phyloP scores from a whole-genome alignment of 2,797 vertebrate species.

The Cyprinella venusta region DNA sequence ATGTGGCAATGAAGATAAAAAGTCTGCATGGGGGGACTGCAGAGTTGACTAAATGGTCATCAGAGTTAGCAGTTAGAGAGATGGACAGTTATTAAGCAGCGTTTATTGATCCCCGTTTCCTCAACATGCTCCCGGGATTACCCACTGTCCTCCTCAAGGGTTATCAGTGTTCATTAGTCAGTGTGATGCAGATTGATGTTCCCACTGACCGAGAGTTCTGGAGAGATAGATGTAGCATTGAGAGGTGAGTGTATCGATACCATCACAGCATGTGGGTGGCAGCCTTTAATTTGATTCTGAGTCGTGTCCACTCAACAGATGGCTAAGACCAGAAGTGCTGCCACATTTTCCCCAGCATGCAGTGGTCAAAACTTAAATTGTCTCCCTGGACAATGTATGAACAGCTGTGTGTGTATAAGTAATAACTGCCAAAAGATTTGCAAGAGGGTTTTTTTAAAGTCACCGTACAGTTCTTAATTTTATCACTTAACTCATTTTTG shows the following conservation, averaged over 20 bases:
- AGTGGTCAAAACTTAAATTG: not conserved
- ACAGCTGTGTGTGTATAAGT: not conserved
- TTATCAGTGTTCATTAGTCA: slow-evolving; percentile 66
- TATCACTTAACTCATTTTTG: not conserved
- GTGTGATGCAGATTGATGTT: slow-evolving; percentile 57
- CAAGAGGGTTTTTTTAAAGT: not conserved
- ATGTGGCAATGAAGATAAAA: not conserved
- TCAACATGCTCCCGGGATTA: slow-evolving; percentile 57
- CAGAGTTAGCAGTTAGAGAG: slow-evolving; percentile 47
- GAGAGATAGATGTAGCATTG: slow-evolving; percentile 54
- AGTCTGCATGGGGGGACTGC: not conserved
- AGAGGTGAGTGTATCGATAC: slow-evolving; percentile 56
- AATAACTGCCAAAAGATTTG: not conserved
- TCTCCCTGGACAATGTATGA: not conserved
- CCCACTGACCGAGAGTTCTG: slow-evolving; percentile 53
- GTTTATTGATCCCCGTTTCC: slow-evolving; percentile 56
- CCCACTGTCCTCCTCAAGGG: slow-evolving; percentile 60
- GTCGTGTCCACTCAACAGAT: slow-evolving; percentile 32
- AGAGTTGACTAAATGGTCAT: slow-evolving; percentile 49
- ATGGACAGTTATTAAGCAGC: slow-evolving; percentile 62
- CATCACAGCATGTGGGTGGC: slow-evolving; percentile 47
- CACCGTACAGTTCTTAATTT: not conserved
- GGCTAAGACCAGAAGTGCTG: slow-evolving; percentile 16
- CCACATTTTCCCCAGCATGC: not conserved
- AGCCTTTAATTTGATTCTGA: slow-evolving; percentile 46